Evolutionary conservation across 2,888 invertebrate genomes (phyloP).

Genomic region (Enchytraeus crypticus): DNA sequence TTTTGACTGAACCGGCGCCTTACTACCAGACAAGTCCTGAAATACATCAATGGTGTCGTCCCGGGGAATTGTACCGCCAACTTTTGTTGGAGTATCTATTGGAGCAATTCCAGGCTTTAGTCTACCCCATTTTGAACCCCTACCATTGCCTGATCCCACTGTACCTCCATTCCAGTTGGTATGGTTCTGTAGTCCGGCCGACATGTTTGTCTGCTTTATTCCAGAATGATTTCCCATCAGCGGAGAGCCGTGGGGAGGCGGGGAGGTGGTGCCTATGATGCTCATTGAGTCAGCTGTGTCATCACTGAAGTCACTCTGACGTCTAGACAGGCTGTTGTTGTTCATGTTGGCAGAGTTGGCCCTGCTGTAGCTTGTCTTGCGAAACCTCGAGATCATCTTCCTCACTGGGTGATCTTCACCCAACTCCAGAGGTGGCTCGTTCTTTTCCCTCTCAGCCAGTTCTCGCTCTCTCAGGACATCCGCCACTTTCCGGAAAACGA

Average conservation of each 20-base stretch:
- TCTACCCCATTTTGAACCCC: constrained; percentile 26
- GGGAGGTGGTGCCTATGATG: not conserved
- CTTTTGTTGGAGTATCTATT: not conserved
- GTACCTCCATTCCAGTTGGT: constrained; percentile 34
- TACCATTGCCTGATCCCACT: too few relatives aligned
- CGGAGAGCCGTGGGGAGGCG: not conserved
- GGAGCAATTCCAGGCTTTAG: not conserved
- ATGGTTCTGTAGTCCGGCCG: too few relatives aligned
- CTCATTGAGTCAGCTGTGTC: not conserved
- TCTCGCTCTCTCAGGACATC: constrained; percentile 96
- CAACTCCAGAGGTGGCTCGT: constrained; percentile 86
- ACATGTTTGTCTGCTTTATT: constrained; percentile 21
- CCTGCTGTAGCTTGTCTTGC: constrained; percentile 49
- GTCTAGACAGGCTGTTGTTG: not conserved
- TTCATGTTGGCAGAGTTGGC: not conserved
- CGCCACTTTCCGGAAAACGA: constrained; percentile 77
- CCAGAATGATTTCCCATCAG: not conserved
- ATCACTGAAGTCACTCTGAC: not conserved
- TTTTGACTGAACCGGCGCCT: not conserved
- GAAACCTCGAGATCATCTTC: constrained; percentile 92
- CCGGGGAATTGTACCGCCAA: not conserved
- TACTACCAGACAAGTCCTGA: not conserved
- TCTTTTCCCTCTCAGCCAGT: constrained; percentile 90
- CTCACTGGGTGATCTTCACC: constrained; percentile 95
- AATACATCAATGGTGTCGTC: not conserved